These are phyloP conservation scores for Cryptophagus acutangulus DNA, from an alignment of 2,888 invertebrate species.

Conservation along the genomic window DNA sequence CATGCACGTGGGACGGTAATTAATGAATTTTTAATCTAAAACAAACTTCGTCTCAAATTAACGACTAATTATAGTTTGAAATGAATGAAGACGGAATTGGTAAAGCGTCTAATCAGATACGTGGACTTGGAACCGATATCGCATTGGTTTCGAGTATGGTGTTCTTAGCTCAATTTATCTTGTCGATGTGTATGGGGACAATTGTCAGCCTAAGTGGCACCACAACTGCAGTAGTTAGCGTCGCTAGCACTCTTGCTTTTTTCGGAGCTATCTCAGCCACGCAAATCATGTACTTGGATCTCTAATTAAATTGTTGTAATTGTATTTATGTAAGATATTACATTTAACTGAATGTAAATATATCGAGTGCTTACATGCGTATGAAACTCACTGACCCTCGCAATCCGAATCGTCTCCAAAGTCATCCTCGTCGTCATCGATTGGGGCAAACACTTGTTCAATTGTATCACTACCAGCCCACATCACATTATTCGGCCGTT, in stretches of 20 bases:
- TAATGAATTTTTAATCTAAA: slow-evolving; percentile 11
- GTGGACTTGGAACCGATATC: slow-evolving; percentile 92
- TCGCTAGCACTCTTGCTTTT: slow-evolving; percentile 78
- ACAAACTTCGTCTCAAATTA: not conserved
- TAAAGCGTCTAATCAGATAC: slow-evolving; percentile 57
- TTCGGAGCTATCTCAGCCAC: slow-evolving; percentile 82
- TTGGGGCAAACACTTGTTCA: slow-evolving; percentile 32
- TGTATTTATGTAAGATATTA: not conserved
- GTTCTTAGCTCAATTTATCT: slow-evolving; percentile 87
- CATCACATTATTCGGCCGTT: no score
- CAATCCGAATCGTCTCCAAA: slow-evolving; percentile 16
- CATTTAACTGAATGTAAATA: slow-evolving; percentile 1
- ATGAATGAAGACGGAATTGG: slow-evolving; percentile 53
- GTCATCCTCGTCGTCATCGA: slow-evolving; percentile 16
- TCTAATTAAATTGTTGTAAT: slow-evolving; percentile 58
- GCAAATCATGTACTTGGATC: slow-evolving; percentile 83
- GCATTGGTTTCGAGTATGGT: slow-evolving; percentile 92
- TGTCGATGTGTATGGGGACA: slow-evolving; percentile 82
- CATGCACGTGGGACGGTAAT: slow-evolving; percentile 85
- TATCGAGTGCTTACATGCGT: slow-evolving; percentile 27
- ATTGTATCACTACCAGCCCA: slow-evolving; percentile 39
- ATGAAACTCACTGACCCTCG: slow-evolving; percentile 28
- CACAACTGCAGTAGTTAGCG: slow-evolving; percentile 82
- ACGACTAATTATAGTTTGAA: slow-evolving; percentile 54
- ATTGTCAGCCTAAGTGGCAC: slow-evolving; percentile 76